A percentile compares a stretch with the other conserved stretches of the same genome.
Conservation (phyloP, 2,113 vertebrate species). For the Hylia prasina region DNA sequence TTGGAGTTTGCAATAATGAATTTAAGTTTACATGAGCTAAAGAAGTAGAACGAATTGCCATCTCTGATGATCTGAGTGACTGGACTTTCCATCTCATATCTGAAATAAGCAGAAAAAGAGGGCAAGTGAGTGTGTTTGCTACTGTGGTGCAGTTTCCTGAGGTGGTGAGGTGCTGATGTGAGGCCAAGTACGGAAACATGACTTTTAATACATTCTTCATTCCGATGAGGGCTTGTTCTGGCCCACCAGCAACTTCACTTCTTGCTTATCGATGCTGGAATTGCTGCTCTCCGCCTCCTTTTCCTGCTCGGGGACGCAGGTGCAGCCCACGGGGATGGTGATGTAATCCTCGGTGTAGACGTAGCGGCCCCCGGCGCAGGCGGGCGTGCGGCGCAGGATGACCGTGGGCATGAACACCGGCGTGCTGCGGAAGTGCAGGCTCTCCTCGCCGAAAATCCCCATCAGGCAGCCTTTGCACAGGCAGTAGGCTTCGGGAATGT, state of each 20-base stretch:
- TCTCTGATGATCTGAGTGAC: not conserved
- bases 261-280: conserved; percentile 74
- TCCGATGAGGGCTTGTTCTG: conserved; percentile 54
- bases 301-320: conserved; percentile 79
- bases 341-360: conserved; percentile 87
- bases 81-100: not conserved
- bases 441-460: conserved; percentile 78
- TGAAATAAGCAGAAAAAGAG: not conserved
- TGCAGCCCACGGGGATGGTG: conserved; percentile 90
- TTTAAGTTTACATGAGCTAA: not conserved
- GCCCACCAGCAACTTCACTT: conserved; percentile 58
- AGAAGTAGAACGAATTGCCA: not conserved
- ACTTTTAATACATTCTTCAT: not conserved
- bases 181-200: not conserved
- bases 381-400: conserved; percentile 78
- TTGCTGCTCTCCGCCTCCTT: conserved; percentile 51
- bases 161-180: not conserved
- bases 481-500: conserved; percentile 93
- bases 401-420: conserved; percentile 86
- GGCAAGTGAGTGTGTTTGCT: not conserved
- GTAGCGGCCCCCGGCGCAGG: conserved; percentile 81
- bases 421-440: conserved; percentile 78
- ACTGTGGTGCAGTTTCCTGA: not conserved
- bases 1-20: not conserved
- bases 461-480: conserved; percentile 90